Evolutionary conservation across 1,140 invertebrate species (phyloP).

Genomic region (Brachionus rotundiformis): DNA sequence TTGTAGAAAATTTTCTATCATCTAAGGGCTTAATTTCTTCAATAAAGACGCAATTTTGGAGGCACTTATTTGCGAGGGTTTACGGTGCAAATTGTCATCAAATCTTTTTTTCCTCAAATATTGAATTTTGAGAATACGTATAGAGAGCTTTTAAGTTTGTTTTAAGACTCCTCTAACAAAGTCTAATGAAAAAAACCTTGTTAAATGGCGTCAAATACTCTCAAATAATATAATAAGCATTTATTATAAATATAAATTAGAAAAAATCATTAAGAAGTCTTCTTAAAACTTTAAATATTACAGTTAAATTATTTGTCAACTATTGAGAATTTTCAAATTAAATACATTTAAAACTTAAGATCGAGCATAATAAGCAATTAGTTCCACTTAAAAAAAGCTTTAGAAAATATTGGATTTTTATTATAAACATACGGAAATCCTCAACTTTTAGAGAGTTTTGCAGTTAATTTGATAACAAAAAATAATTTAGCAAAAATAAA

Average conservation of each 20-base stretch:
- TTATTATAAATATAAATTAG: background rate
- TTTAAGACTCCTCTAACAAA: background rate
- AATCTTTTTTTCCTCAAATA: too few species aligned
- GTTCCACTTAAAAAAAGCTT: background rate
- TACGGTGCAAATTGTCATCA: too few species aligned
- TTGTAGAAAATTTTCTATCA: too few species aligned
- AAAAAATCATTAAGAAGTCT: background rate
- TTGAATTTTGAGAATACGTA: too few species aligned
- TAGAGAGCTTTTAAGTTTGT: too few species aligned
- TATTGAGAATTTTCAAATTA: background rate
- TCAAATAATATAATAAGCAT: background rate
- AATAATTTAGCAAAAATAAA: background rate
- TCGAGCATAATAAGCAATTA: constrained; percentile 9
- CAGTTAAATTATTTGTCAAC: background rate
- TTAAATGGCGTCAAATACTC: background rate
- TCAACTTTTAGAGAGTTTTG: background rate
- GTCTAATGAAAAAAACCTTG: background rate
- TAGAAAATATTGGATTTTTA: background rate
- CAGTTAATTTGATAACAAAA: background rate
- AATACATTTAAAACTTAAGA: background rate
- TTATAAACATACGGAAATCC: background rate
- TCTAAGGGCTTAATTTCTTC: too few species aligned
- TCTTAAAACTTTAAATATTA: background rate
- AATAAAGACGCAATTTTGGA: too few species aligned
- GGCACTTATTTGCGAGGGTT: too few species aligned